phyloP scores from a whole-genome alignment of 1,140 invertebrate genomes.

The Papilio polyxenes region DNA sequence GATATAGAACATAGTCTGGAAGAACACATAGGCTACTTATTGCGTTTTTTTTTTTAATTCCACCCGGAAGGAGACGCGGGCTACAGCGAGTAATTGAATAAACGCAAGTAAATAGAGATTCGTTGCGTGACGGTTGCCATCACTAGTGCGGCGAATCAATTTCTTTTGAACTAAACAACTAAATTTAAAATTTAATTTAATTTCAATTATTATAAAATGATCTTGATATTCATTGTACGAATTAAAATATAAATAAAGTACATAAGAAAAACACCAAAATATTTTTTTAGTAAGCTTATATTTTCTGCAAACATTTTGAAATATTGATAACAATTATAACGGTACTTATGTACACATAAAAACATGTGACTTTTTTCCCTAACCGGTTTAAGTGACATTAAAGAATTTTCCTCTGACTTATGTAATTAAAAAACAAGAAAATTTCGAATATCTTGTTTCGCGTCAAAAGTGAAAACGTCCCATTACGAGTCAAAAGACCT shows the following conservation, averaged over 20 bases:
- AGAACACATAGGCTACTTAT: too few species aligned
- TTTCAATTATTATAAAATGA: neutral
- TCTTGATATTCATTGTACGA: neutral
- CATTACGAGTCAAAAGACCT: conserved; percentile 17
- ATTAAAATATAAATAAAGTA: too few species aligned
- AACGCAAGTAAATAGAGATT: neutral
- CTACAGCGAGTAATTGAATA: neutral
- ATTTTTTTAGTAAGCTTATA: too few species aligned
- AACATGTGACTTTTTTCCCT: neutral
- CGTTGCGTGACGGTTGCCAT: neutral
- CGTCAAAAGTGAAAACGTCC: conserved; percentile 30
- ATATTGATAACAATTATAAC: neutral
- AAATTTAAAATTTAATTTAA: neutral
- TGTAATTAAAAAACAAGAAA: conserved; percentile 12
- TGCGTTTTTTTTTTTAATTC: too few species aligned
- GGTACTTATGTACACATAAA: neutral
- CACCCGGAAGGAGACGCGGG: too few species aligned
- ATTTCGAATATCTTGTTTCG: conserved; percentile 27
- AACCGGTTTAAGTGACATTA: neutral
- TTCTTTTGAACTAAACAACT: neutral
- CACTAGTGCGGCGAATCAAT: neutral
- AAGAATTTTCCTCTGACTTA: neutral
- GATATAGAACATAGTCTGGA: too few species aligned
- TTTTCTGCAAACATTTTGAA: too few species aligned
- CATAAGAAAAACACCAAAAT: too few species aligned